These are phyloP conservation scores for Lepetodrilus schrolli DNA, from an alignment of 2,888 invertebrate genomes.

Conservation along the genomic window DNA sequence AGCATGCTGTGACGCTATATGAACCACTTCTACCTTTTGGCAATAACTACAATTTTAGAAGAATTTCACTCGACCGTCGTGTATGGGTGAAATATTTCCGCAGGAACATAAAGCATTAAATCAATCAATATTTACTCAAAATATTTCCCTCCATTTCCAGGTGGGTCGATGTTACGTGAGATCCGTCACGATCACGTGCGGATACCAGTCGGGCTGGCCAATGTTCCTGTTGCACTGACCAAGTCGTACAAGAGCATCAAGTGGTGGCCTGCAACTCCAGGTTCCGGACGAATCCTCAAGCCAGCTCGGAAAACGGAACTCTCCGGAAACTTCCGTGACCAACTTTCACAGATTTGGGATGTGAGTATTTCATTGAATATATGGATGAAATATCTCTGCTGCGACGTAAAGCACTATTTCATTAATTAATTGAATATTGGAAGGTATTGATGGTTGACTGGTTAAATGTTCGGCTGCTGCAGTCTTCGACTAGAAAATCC, in stretches of 20 bases:
- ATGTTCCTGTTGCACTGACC: slow-evolving; percentile 58
- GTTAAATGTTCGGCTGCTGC: too few relatives aligned
- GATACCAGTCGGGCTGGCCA: slow-evolving; percentile 47
- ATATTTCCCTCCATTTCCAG: too few relatives aligned
- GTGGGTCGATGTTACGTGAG: slow-evolving; percentile 60
- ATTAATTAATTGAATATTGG: too few relatives aligned
- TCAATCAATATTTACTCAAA: too few relatives aligned
- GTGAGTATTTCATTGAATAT: slow-evolving; percentile 45
- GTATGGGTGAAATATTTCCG: too few relatives aligned
- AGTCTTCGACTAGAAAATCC: too few relatives aligned
- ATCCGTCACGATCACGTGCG: slow-evolving; percentile 50
- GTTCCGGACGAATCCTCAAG: slow-evolving; percentile 48
- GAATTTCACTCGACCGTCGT: too few relatives aligned
- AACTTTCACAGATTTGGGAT: slow-evolving; percentile 64
- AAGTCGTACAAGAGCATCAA: slow-evolving; percentile 63
- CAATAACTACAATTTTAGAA: too few relatives aligned
- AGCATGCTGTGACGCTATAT: background rate
- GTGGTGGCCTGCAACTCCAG: slow-evolving; percentile 61
- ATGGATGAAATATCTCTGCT: background rate
- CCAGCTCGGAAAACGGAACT: slow-evolving; percentile 57
- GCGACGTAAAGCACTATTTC: background rate
- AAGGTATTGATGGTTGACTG: too few relatives aligned
- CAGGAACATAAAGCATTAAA: too few relatives aligned
- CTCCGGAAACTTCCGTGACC: slow-evolving; percentile 59
- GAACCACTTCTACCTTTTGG: too few relatives aligned